A percentile compares a stretch with the other conserved stretches of the same genome.
These are phyloP conservation scores for Thamnophis elegans DNA, from an alignment of 2,797 vertebrate species.

Conservation along the genomic window DNA sequence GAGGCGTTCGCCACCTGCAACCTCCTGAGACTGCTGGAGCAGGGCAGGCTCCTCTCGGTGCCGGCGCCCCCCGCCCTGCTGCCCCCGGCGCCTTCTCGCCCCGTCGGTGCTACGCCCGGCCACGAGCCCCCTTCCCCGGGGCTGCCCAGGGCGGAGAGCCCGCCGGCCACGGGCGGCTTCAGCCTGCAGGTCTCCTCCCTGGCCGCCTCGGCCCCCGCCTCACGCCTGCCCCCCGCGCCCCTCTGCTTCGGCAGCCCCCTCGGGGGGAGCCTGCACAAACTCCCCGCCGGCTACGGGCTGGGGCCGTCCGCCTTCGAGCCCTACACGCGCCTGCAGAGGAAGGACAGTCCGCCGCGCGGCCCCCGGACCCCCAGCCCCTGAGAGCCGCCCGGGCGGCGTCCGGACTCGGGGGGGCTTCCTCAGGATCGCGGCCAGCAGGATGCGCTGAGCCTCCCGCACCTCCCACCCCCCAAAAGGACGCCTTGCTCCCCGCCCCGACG, in stretches of 20 bases:
- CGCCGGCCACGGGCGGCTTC: conserved; percentile 65
- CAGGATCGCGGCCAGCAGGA: too few species aligned
- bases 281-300: conserved; percentile 78
- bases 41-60: conserved; percentile 84
- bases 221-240: conserved; percentile 70
- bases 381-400: background rate
- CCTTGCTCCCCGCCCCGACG: background rate
- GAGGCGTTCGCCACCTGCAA: conserved; percentile 92
- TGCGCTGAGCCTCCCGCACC: too few species aligned
- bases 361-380: conserved; percentile 84
- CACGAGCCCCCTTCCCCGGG: conserved; percentile 68
- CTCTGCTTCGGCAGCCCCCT: conserved; percentile 84
- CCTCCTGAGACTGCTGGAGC: conserved; percentile 91
- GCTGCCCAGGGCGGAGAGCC: conserved; percentile 49
- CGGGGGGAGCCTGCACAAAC: conserved; percentile 79
- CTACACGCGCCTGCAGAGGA: conserved; percentile 84
- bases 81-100: conserved; percentile 55
- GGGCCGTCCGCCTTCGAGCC: conserved; percentile 91
- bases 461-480: background rate
- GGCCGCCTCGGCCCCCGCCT: conserved; percentile 73
- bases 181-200: conserved; percentile 77
- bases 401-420: too few species aligned
- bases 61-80: conserved; percentile 77
- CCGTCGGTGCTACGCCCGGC: background rate
- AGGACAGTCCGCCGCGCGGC: conserved; percentile 68